Evolutionary conservation across 1,140 invertebrate species (phyloP), one percentile per base, ranked within the genome.

Genomic region (Cotesia chilonis): DNA sequence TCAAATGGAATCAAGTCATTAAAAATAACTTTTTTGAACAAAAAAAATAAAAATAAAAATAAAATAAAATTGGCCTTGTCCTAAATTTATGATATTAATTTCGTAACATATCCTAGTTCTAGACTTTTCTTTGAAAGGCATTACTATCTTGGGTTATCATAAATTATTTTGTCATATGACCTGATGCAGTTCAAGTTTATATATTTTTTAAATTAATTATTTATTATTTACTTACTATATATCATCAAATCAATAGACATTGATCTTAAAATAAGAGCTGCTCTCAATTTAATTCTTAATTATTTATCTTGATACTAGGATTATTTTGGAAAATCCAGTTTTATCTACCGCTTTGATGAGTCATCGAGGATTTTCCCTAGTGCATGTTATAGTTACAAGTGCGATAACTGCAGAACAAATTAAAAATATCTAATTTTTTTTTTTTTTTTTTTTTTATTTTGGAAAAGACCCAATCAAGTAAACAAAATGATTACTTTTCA

Each of bases 131-230:
- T 41, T 6, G 10, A 3, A 41, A 41, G 4, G 3, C 10, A 41
- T 6, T 41, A 6, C 41, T 41, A 41, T 41, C 41, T 7, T 5
- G 4, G 41, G 41, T 41, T 41, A 41, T 41, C 41, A 41, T 9
- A 14, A 4, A 55, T 55, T n/a, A 14, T 14, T 14, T 14, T 14
- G 14, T 14, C 14, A 14, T 14, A 14, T 14, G 14, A 14, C 14
- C 14, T 14, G 14, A 6, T 7, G 54, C 9, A 37, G 66, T 68
- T 68, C 66, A 68, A 68, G 66, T 68, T 68, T 68, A 55, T 57
- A 51, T 55, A n/a, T 68, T 55, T 37, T 68, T 52, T 54, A 28
- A 28, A 7, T 68, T 68, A 7, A 35, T 64, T 41, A 41, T 38
- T 64, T 17, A 38, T 41, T 38, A 14, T 10, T 28, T 66, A 28